Base-by-base conservation (phyloP, 2,888 invertebrate genomes). In the Dryobota labecula region DNA sequence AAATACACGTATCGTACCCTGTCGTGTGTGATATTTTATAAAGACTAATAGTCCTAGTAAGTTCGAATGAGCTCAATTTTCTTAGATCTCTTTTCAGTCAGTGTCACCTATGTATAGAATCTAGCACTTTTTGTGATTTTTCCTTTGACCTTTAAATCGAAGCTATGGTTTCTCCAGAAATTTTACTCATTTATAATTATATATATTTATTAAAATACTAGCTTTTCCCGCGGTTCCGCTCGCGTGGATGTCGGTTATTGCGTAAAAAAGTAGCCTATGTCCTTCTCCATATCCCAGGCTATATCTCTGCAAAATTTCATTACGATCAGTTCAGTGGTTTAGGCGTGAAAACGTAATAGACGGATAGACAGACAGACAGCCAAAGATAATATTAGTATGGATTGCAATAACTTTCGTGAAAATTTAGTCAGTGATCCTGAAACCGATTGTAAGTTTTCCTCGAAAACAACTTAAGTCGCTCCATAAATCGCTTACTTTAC, bases 391-490 rank as follows among this genome's bases (percentile, higher is more conserved):
- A n/a, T n/a, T n/a, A n/a, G n/a, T n/a, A n/a, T n/a, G n/a, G 11
- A 62, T 53, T 36, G 7, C 38, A 51, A 41, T 15, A 41, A 58
- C 27, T 53, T 45, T 27, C 7, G 33, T 56, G n/a, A 61, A 45
- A 80, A 75, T 63, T 43, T 51, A 27, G 6, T 4, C 43, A 49
- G 6, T 41, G 38, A 56, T 63, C 18, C 45, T 30, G 24, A 69
- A 81, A 58, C 13, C 41, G 41, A 68, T 41, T 36, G 36, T 15
- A 53, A 66, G 64, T 62, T 61, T 78, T 65, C 58, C 43, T 69
- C n/a, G 62, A 65, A 62, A 65, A 83, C 61, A 78, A 78, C 60
- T 72, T 43, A 57, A 83, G 49, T 65, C 33, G 61, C 15, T 53
- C 13, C 56, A 70, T 80, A 66, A 78, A 65, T 47, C 53, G 64